These are phyloP conservation scores for Caerostris extrusa DNA, from an alignment of 1,140 invertebrate genomes.

Conservation along the genomic window DNA sequence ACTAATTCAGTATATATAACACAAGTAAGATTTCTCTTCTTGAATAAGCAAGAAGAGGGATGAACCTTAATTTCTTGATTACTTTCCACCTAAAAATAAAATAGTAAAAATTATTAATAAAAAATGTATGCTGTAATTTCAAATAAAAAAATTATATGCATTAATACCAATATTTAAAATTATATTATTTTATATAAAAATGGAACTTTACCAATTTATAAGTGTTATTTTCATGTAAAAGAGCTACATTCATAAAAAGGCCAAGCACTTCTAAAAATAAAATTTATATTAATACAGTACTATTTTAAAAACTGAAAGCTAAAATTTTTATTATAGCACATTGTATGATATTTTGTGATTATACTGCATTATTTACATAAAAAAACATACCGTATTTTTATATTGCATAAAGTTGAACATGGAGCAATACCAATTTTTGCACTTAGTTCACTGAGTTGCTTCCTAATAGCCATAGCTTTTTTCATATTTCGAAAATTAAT, in stretches of 20 bases:
- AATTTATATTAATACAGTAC: conserved; percentile 81
- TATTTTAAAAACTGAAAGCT: conserved; percentile 80
- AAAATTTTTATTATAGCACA: conserved; percentile 82
- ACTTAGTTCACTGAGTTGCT: conserved; percentile 91
- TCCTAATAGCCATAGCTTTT: conserved; percentile 90
- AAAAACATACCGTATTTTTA: conserved; percentile 3
- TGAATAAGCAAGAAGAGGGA: conserved; percentile 90
- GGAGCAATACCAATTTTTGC: conserved; percentile 85
- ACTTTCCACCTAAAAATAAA: conserved; percentile 81
- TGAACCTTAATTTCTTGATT: conserved; percentile 89
- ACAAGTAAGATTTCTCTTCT: conserved; percentile 85
- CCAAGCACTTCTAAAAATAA: conserved; percentile 80
- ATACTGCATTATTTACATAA: too few relatives aligned
- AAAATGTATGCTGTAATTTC: background rate
- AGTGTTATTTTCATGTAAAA: conserved; percentile 88
- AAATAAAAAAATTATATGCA: background rate
- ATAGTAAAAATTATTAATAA: background rate
- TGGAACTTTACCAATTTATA: conserved; percentile 87
- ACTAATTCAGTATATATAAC: conserved; percentile 96
- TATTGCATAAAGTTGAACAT: background rate
- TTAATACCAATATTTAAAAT: too few relatives aligned
- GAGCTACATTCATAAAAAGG: conserved; percentile 94
- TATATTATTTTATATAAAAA: too few relatives aligned
- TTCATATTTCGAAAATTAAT: conserved; percentile 92
- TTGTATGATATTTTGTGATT: background rate